phyloP scores from a whole-genome alignment of 2,888 invertebrate genomes.

The Eupeodes luniger region DNA sequence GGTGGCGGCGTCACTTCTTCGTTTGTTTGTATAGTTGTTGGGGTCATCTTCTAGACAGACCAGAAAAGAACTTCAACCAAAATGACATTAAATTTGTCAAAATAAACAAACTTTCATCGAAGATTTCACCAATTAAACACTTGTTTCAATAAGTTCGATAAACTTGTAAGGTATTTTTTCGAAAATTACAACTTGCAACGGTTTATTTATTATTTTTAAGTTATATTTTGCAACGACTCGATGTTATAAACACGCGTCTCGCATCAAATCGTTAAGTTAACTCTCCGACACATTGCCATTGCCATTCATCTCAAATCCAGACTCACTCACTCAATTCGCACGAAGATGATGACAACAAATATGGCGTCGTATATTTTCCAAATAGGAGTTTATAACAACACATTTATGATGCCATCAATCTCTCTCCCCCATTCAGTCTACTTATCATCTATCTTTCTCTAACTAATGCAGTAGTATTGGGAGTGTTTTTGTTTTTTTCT shows the following conservation, averaged over 20 bases:
- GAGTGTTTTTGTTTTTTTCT: background rate
- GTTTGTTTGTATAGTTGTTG: background rate
- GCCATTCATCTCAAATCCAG: conserved; percentile 62
- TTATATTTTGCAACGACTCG: conserved; percentile 48
- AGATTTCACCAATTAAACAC: conserved; percentile 58
- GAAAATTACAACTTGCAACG: conserved; percentile 36
- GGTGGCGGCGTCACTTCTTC: background rate
- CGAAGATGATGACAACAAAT: conserved; percentile 78
- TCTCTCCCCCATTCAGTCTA: conserved; percentile 5
- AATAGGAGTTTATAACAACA: conserved; percentile 69
- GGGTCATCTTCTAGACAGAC: background rate
- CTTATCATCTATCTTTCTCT: conserved; percentile 50
- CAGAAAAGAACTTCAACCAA: background rate
- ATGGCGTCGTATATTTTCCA: conserved; percentile 79
- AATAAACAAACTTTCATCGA: conserved; percentile 12
- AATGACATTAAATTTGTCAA: conserved; percentile 11
- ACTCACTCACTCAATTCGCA: conserved; percentile 67
- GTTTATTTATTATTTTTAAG: conserved; percentile 50
- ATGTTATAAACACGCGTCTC: conserved; percentile 71
- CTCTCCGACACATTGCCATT: conserved; percentile 11
- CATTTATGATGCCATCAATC: conserved; percentile 72
- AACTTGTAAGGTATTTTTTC: conserved; percentile 2
- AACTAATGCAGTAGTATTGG: conserved; percentile 32
- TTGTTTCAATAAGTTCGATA: conserved; percentile 30
- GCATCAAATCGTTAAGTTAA: conserved; percentile 64